phyloP scores from a whole-genome alignment of 2,113 vertebrate genomes.

The Nestor notabilis region DNA sequence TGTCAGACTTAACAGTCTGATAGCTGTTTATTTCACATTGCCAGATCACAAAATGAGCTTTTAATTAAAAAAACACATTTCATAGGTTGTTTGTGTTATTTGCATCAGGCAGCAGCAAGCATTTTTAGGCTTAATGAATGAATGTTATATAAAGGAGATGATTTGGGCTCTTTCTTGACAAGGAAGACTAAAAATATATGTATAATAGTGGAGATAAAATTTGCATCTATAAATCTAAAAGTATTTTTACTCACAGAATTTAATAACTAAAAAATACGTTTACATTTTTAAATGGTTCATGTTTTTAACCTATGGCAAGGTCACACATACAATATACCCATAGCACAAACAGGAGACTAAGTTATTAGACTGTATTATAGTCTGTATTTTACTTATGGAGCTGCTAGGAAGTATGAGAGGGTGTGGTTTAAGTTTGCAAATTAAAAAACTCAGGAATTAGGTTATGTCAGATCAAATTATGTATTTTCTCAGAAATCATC shows the following conservation, averaged over 20 bases:
- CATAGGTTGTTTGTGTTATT: neutral
- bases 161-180: neutral
- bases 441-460: neutral
- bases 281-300: neutral
- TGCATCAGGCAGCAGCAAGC: neutral
- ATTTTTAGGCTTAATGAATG: neutral
- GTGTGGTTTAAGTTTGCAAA: neutral
- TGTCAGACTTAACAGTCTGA: neutral
- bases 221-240: neutral
- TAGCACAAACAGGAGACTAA: neutral
- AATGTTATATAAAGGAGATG: neutral
- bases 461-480: neutral
- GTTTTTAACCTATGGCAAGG: neutral
- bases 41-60: neutral
- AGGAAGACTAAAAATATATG: neutral
- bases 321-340: too few species aligned
- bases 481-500: slow-evolving; percentile 2
- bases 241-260: neutral
- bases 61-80: slow-evolving; percentile 24
- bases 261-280: neutral
- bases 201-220: neutral
- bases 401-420: neutral
- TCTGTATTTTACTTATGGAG: neutral
- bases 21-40: neutral
- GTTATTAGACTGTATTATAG: neutral